Evolutionary conservation across 2,888 invertebrate species (phyloP).

Genomic region (Orchestes rusci): DNA sequence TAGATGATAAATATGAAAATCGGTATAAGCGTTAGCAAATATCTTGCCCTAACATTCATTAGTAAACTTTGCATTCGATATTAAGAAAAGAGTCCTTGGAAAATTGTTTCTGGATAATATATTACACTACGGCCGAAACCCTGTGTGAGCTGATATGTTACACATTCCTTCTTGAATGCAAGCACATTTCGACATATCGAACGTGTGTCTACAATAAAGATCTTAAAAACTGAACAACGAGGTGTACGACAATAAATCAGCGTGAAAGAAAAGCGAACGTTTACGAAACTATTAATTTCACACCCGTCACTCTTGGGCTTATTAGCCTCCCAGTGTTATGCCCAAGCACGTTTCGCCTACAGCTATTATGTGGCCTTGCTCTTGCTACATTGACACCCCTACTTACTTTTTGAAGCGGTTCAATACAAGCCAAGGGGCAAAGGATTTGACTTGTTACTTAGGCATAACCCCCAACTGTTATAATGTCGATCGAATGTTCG

Average conservation of each 20-base stretch:
- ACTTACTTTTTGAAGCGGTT: conserved; percentile 15
- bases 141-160: no score
- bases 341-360: conserved; percentile 39
- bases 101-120: no score
- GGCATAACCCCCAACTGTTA: no score
- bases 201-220: conserved; percentile 41
- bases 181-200: conserved; percentile 26
- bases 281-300: conserved; percentile 26
- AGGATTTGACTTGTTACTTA: conserved; percentile 8
- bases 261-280: conserved; percentile 29
- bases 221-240: conserved; percentile 28
- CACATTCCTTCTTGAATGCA: no score
- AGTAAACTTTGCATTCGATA: no score
- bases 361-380: conserved; percentile 32
- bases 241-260: conserved; percentile 40
- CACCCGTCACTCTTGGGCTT: conserved; percentile 33
- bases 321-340: conserved; percentile 38
- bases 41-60: no score
- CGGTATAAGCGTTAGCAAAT: no score
- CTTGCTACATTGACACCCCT: conserved; percentile 20
- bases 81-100: no score
- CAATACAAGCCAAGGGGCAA: conserved; percentile 12
- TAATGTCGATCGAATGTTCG: no score
- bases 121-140: no score
- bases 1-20: no score